These are phyloP conservation scores for Cygnus atratus DNA, from an alignment of 2,113 vertebrate species.

Conservation along the genomic window DNA sequence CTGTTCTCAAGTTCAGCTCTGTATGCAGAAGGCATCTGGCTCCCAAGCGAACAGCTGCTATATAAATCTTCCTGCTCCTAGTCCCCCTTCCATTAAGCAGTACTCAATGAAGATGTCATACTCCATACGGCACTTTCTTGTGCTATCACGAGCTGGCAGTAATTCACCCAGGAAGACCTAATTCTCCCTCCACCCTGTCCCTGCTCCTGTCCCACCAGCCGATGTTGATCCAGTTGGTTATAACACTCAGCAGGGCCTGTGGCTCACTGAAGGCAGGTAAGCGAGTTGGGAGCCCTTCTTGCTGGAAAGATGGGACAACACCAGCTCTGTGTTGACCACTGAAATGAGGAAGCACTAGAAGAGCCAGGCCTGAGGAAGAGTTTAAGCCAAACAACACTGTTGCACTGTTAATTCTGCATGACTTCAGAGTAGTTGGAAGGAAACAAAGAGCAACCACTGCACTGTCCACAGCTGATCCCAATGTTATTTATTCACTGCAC, in stretches of 20 bases:
- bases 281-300: not conserved
- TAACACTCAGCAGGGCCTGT: not conserved
- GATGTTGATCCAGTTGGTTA: not conserved
- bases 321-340: not conserved
- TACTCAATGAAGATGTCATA: not conserved
- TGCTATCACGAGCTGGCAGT: not conserved
- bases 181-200: not conserved
- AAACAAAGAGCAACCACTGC: not conserved
- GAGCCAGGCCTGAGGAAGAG: not conserved
- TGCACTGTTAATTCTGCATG: not conserved
- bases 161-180: not conserved
- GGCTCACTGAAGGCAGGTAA: not conserved
- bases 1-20: not conserved
- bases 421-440: not conserved
- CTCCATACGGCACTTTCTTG: not conserved
- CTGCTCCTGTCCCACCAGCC: not conserved
- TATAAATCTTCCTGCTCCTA: not conserved
- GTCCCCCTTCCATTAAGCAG: not conserved
- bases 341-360: not conserved
- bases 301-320: not conserved
- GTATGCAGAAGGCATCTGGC: not conserved
- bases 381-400: not conserved
- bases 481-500: not conserved
- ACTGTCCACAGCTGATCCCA: not conserved
- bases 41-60: not conserved